Evolutionary conservation across 2,797 vertebrate species (phyloP).

Genomic region (Todus mexicanus): DNA sequence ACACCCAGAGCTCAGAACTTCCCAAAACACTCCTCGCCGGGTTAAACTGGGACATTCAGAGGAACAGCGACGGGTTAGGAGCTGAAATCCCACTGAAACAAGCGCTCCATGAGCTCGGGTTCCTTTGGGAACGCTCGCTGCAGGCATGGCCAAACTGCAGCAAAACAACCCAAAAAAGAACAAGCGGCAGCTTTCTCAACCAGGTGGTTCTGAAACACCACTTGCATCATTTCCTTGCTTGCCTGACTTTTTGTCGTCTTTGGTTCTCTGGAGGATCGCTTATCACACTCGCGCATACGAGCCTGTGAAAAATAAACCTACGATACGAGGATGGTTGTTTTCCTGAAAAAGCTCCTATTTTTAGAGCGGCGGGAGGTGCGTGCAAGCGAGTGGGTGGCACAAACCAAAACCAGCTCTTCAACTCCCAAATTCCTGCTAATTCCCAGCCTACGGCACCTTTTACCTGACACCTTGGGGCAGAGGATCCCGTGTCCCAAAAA

Average conservation of each 20-base stretch:
- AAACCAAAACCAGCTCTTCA: not conserved
- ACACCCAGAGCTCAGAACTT: not conserved
- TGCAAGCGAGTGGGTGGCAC: not conserved
- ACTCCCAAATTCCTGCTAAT: not conserved
- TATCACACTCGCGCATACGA: not conserved
- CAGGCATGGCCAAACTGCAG: not conserved
- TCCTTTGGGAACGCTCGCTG: not conserved
- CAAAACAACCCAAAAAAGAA: not conserved
- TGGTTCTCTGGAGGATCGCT: not conserved
- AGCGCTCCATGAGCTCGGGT: too few relatives aligned
- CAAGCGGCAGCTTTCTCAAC: not conserved
- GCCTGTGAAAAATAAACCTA: not conserved
- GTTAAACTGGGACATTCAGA: not conserved
- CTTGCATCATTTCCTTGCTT: conserved; percentile 1
- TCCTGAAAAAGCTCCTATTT: not conserved
- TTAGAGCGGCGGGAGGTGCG: not conserved
- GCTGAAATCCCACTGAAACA: not conserved
- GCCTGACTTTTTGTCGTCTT: not conserved
- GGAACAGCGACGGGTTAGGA: not conserved
- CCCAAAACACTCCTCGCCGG: not conserved
- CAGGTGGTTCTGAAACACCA: not conserved
- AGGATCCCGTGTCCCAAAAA: not conserved
- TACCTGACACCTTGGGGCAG: not conserved
- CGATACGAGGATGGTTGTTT: not conserved
- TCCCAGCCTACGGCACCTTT: not conserved